phyloP scores from a whole-genome alignment of 2,797 vertebrate species.

The Otolemur crassicaudatus region DNA sequence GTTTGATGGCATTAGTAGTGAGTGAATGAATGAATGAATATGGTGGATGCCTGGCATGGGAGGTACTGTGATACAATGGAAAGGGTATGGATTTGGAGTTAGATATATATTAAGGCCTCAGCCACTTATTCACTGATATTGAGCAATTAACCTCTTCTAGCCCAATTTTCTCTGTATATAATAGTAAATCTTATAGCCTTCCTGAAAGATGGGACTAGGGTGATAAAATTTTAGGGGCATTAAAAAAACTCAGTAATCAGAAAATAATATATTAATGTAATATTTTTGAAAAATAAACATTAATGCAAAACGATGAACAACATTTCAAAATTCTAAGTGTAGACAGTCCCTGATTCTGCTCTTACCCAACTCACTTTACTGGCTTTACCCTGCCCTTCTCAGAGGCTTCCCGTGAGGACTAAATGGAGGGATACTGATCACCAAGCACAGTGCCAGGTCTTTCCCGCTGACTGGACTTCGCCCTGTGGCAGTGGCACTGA shows the following conservation, averaged over 20 bases:
- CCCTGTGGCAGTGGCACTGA: too few relatives aligned
- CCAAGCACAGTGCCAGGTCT: background rate
- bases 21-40: background rate
- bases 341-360: background rate
- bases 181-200: background rate
- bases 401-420: rapidly evolving
- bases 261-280: background rate
- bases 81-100: background rate
- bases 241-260: background rate
- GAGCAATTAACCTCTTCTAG: background rate
- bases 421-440: rapidly evolving
- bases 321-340: conserved; percentile 13
- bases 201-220: too few relatives aligned
- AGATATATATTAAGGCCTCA: background rate
- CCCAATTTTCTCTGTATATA: background rate
- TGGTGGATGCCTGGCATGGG: background rate
- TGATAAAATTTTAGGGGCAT: background rate
- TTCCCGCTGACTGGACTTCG: background rate
- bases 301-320: background rate
- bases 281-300: background rate
- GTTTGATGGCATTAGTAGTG: background rate
- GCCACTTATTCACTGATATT: background rate
- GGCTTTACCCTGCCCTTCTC: background rate
- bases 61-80: rapidly evolving
- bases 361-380: rapidly evolving